A percentile compares a stretch with the other conserved stretches of the same genome.
Conservation (phyloP, 64 coral and sea anemone species). For the Dendronephthya gigantea region DNA sequence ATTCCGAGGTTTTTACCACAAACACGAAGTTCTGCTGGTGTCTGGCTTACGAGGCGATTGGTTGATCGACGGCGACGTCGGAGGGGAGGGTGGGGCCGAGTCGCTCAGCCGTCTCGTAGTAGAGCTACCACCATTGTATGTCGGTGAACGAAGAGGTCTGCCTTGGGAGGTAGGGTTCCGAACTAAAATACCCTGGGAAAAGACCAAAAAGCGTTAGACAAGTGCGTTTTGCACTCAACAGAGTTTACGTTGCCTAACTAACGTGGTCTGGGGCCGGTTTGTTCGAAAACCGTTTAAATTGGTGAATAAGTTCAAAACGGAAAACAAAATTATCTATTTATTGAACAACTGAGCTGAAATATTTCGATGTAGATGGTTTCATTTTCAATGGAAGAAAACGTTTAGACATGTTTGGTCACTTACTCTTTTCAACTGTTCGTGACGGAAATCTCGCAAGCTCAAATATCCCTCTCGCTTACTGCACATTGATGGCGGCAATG, state of each 20-base stretch:
- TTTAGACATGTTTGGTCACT: too few species aligned
- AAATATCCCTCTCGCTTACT: not conserved
- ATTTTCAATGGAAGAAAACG: too few species aligned
- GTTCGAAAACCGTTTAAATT: too few species aligned
- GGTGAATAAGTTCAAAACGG: too few species aligned
- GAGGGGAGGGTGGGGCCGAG: not conserved
- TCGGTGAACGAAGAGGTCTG: not conserved
- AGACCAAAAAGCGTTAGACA: not conserved
- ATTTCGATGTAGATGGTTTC: too few species aligned
- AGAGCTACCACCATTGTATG: not conserved
- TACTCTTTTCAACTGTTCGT: slow-evolving; percentile 1
- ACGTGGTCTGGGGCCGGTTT: too few species aligned
- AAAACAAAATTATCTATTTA: too few species aligned
- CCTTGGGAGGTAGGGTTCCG: not conserved
- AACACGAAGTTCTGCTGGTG: not conserved
- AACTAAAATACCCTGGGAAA: not conserved
- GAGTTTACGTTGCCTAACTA: too few species aligned
- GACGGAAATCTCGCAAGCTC: not conserved
- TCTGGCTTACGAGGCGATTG: not conserved
- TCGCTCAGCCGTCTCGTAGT: not conserved
- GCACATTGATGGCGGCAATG: not conserved
- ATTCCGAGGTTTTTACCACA: not conserved
- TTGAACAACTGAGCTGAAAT: too few species aligned
- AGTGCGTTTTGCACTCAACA: too few species aligned
- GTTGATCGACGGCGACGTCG: not conserved